Evolutionary conservation across 2,888 invertebrate species (phyloP), one percentile per base, ranked within the genome.

Genomic region (Gymnocheta viridis): DNA sequence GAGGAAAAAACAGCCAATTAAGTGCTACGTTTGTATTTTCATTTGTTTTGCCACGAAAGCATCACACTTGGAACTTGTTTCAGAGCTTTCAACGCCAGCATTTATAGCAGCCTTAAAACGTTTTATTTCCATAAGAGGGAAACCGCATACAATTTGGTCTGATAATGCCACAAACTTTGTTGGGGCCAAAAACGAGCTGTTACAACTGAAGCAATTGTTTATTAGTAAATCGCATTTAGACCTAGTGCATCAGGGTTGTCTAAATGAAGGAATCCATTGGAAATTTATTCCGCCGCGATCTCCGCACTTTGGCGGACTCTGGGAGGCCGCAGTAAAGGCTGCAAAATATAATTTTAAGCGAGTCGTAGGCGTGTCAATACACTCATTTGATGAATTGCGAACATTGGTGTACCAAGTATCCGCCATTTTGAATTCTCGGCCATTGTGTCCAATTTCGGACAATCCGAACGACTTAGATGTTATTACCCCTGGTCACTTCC

Each of bases 141-240:
- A 81, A 27, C 22, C 85, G 7, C 73, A 79, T 10, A 27, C 62
- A 32, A 82, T 76, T 35, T 82, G 67, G 77, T 67, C 78, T 19
- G 66, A 60, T 29, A 67, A 78, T 29, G 73, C 70, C 3, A 82
- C 82, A 24, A 82, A 82, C 29, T 78, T 78, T 56, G 78, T 69
- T 7, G 56, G 69, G 1, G 62, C 74, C 4, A 81, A 76, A 58
- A 78, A 78, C n/a, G 66, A 82, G 66, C 7, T 82, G 35, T 6
- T 24, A 4, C 79, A 83, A 0, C 12, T 83, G 14, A 79, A 54
- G 24, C 41, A 64, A 35, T 32, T 73, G 17, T 74, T 79, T 24
- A 19, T 78, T 19, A 69, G 62, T 17, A 14, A 67, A n/a, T 17
- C 47, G 0, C n/a, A n/a, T n/a, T n/a, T n/a, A n/a, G n/a, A 72